phyloP scores from a whole-genome alignment of 2,797 vertebrate genomes.

The Danio aesculapii region DNA sequence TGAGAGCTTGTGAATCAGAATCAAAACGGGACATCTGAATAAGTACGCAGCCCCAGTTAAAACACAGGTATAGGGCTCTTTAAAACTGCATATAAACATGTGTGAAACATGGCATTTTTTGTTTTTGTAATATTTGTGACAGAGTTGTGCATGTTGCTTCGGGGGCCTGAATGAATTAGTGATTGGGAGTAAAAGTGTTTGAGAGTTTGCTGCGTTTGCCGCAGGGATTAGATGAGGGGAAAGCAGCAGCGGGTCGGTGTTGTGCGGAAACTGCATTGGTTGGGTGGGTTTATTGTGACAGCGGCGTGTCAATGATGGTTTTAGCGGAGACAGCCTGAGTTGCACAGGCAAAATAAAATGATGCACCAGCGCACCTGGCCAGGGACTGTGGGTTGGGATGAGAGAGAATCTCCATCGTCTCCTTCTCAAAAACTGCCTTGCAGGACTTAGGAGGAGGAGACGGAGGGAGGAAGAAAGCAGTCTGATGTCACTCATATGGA shows the following conservation, averaged over 20 bases:
- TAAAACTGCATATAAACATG: too few species aligned
- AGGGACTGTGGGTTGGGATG: constrained; percentile 50
- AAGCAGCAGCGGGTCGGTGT: constrained; percentile 8
- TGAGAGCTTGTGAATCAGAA: too few species aligned
- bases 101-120: too few species aligned
- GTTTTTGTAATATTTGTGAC: too few species aligned
- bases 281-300: constrained; percentile 47
- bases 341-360: constrained; percentile 22
- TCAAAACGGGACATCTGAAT: too few species aligned
- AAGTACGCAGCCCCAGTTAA: too few species aligned
- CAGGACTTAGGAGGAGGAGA: constrained; percentile 16
- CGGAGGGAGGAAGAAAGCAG: constrained; percentile 6
- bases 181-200: not conserved
- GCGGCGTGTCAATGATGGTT: constrained; percentile 17
- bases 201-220: constrained; percentile 11
- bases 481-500: constrained; percentile 40
- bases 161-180: constrained; percentile 1
- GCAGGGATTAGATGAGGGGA: not conserved
- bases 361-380: constrained; percentile 35
- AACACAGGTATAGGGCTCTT: too few species aligned
- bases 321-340: constrained; percentile 15
- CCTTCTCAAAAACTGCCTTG: not conserved
- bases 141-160: not conserved
- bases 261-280: constrained; percentile 7
- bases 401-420: constrained; percentile 31